phyloP scores from a whole-genome alignment of 2,113 vertebrate genomes.

The Gymnarchus niloticus region DNA sequence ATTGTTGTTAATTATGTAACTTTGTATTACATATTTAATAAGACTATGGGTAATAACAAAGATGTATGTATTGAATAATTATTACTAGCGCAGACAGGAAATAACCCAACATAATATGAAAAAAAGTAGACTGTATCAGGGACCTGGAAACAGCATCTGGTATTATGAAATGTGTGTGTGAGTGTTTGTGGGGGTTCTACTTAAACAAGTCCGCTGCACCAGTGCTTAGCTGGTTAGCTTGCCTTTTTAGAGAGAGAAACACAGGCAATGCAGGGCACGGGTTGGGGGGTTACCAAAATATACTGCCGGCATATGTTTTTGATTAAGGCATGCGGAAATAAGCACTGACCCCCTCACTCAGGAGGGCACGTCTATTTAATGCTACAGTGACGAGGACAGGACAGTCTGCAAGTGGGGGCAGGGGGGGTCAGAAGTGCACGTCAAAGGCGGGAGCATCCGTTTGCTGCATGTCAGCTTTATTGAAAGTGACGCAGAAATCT shows the following conservation, averaged over 20 bases:
- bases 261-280: conserved; percentile 38
- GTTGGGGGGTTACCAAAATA: conserved; percentile 24
- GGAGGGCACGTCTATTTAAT: conserved; percentile 59
- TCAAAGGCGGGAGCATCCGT: conserved; percentile 18
- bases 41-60: not conserved
- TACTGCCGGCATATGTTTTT: conserved; percentile 72
- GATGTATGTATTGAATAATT: not conserved
- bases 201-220: not conserved
- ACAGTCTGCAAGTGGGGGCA: conserved; percentile 27
- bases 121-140: not conserved
- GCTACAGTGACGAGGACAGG: conserved; percentile 32
- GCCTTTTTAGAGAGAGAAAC: conserved; percentile 28
- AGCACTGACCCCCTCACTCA: conserved; percentile 68
- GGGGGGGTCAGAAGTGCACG: conserved; percentile 36
- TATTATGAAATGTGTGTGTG: not conserved
- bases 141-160: not conserved
- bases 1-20: not conserved
- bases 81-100: not conserved
- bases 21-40: not conserved
- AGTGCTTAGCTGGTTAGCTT: not conserved
- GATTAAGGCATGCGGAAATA: conserved; percentile 76
- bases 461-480: conserved; percentile 38
- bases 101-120: too few relatives aligned
- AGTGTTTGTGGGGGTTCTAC: not conserved
- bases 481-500: conserved; percentile 37